Base-by-base conservation (phyloP, 1,140 invertebrate species). In the Metaphire vulgaris region DNA sequence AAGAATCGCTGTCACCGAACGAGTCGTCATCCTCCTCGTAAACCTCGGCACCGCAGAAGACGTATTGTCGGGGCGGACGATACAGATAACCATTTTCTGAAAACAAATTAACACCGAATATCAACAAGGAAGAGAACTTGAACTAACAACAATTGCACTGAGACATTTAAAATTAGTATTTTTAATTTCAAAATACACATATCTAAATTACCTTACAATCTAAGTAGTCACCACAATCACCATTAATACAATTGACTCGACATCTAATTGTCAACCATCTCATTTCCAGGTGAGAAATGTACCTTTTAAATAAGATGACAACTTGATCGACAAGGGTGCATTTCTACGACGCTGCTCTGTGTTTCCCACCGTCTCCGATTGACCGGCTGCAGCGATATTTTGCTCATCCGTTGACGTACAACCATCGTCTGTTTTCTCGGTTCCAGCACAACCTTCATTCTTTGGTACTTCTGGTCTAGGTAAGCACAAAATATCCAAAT, bases 21-120 rank as follows among this genome's bases (percentile, higher is more conserved):
- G 34, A 69, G 15, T 79, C 72, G 26, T 81, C 79, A 16, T 81
- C 79, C 41, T 79, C 79, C 26, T 82, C 81, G 33, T 80, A 89
- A 0, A 91, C 86, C 82, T 93, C 92, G 1, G 92, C 92, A 28
- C 92, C 92, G 41, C 90, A 90, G 82, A 93, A 93, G 66, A 93
- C 89, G 79, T 93, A 93, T 64, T 90, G 89, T 79, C 89, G 90
- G 14, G 90, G 89, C 28, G 89, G 86, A 29, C 90, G 83, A 79
- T 89, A 89, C 76, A 91, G 89, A 81, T 89, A 92, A 2, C 88
- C 87, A 78, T 91, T 78, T 67, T 81, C 85, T 85, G 79, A 12
- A 79, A 83, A 81, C 77, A 72, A 74, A 79, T 79, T 79, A 6
- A 73, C 31, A 26, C 34, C 68, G 14, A 56, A 30, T n/a, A 26